phyloP scores from a whole-genome alignment of 2,888 invertebrate genomes.

The Cephus sareptanus region DNA sequence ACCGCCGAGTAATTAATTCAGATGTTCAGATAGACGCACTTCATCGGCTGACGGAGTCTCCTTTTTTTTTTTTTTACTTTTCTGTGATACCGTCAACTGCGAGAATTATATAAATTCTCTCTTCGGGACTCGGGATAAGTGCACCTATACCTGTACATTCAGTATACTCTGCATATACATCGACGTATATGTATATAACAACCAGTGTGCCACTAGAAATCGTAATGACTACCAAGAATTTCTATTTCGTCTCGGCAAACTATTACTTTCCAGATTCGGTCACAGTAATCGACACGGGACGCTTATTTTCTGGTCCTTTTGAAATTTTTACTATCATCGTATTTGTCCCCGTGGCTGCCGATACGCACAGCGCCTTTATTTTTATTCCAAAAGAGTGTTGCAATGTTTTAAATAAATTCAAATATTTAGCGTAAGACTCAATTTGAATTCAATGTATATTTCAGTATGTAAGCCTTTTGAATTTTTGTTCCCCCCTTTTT shows the following conservation, averaged over 20 bases:
- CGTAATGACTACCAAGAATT: background rate
- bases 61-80: background rate
- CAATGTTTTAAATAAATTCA: background rate
- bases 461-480: background rate
- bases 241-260: background rate
- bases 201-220: background rate
- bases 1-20: constrained; percentile 18
- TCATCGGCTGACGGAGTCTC: constrained; percentile 1
- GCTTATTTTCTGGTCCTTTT: no score
- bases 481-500: background rate
- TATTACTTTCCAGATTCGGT: background rate
- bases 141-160: background rate
- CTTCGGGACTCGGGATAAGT: background rate
- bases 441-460: background rate
- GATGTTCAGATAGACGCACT: constrained; percentile 17
- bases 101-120: background rate
- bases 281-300: background rate
- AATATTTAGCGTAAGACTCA: background rate
- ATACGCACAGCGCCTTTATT: background rate
- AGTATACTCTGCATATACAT: background rate
- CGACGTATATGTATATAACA: background rate
- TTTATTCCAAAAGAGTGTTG: background rate
- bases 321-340: background rate
- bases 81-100: background rate
- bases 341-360: background rate